Base-by-base conservation (phyloP, 2,888 invertebrate species). In the Allacma fusca region DNA sequence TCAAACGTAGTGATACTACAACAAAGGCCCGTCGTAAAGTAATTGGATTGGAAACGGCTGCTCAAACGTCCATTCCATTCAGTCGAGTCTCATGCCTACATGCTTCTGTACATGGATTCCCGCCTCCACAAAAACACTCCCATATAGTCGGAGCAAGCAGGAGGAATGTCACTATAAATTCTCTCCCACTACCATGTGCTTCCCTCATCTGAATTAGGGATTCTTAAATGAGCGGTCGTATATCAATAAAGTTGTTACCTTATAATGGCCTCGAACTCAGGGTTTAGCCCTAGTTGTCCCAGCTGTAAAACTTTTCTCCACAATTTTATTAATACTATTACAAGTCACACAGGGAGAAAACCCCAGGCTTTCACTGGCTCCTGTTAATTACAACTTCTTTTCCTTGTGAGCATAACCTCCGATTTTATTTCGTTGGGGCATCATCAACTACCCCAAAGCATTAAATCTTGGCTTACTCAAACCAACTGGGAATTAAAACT, bases 31-130 rank as follows among this genome's bases (percentile, higher is more conserved):
- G 5, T 50, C 2, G 65, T 21, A 40, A 40, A 57, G 34, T 59
- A 62, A 29, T 62, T 34, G 73, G 73, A 73, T 40, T 64, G n/a
- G 40, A 29, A 73, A 59, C n/a, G 28, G 13, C 28, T 57, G n/a
- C 43, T n/a, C 40, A 40, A 40, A 4, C 34, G 34, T 73, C 21
- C 57, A 59, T 59, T 59, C 29, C 16, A 34, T 40, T 68, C 4
- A 13, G 13, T 9, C 4, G 2, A 23, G 4, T 23, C 26, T 28
- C 65, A 19, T n/a, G 62, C 26, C 24, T 23, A 16, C 62, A 62
- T 62, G 21, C n/a, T 13, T 62, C 23, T 24, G n/a, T 24, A 62
- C 23, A 21, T 23, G 13, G 26, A n/a, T 24, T 23, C 7, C 40
- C 13, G 13, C 40, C 13, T 40, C 13, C 40, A 40, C 40, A 5